Evolutionary conservation across 1,140 invertebrate genomes (phyloP).

Genomic region (Drosophila seguyi): DNA sequence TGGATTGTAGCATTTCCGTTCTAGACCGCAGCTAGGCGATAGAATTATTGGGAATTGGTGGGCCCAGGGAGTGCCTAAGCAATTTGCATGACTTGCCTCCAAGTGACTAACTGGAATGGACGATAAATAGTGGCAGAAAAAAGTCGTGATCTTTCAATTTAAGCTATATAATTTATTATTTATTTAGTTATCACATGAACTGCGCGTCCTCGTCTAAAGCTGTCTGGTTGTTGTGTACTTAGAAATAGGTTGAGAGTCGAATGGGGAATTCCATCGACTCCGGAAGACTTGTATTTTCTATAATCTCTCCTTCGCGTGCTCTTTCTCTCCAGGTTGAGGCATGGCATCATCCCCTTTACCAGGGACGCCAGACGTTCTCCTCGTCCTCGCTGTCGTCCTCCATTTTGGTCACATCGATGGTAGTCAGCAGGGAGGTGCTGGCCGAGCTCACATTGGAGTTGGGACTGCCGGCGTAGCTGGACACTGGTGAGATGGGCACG

Average conservation of each 20-base stretch:
- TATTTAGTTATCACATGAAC: conserved; percentile 77
- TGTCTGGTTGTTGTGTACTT: conserved; percentile 46
- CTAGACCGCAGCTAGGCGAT: conserved; percentile 16
- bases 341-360: conserved; percentile 85
- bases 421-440: conserved; percentile 69
- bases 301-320: conserved; percentile 11
- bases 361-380: conserved; percentile 89
- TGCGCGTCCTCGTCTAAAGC: conserved; percentile 64
- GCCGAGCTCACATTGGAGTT: conserved; percentile 64
- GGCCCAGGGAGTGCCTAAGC: conserved; percentile 19
- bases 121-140: conserved; percentile 18
- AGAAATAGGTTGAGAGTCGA: conserved; percentile 43
- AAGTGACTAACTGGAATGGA: conserved; percentile 16
- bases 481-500: conserved; percentile 79
- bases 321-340: neutral
- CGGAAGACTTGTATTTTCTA: conserved; percentile 68
- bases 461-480: conserved; percentile 77
- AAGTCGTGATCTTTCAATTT: conserved; percentile 50
- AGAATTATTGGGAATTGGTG: conserved; percentile 5
- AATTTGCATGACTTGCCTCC: conserved; percentile 20
- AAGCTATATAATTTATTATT: conserved; percentile 70
- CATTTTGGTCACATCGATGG: conserved; percentile 67
- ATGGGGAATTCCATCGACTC: conserved; percentile 39
- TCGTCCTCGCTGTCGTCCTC: conserved; percentile 84
- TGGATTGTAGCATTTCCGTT: conserved; percentile 45